Conservation (phyloP, 2,888 invertebrate species). For the Ectemnius lituratus region DNA sequence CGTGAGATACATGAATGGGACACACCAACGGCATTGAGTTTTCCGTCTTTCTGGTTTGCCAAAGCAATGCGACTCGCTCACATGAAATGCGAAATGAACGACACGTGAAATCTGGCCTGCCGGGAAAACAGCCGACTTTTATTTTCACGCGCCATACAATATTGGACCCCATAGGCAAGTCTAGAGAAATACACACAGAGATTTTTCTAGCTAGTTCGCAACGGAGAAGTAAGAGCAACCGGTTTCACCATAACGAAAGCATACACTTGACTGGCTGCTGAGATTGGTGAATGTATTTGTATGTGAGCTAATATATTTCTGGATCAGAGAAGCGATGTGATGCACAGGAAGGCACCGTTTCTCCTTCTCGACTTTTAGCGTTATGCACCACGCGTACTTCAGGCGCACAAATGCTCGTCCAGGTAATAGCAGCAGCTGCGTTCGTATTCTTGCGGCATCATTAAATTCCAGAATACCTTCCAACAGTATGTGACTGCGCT, state of each 20-base stretch:
- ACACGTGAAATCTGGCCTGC: not conserved
- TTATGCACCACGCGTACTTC: conserved; percentile 5
- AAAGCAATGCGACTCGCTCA: not conserved
- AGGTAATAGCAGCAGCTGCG: conserved; percentile 28
- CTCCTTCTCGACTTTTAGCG: conserved; percentile 37
- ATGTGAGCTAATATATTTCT: conserved; percentile 19
- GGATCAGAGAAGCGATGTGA: conserved; percentile 43
- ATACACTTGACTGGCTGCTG: not conserved
- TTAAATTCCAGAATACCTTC: conserved; percentile 49
- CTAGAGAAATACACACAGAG: not conserved
- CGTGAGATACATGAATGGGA: conserved; percentile 2
- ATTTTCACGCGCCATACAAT: not conserved
- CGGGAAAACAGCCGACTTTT: not conserved
- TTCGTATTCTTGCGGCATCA: conserved; percentile 49
- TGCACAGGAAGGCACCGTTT: conserved; percentile 18
- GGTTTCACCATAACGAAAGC: not conserved
- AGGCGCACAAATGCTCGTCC: conserved; percentile 12
- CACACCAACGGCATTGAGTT: not conserved
- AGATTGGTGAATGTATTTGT: conserved; percentile 5
- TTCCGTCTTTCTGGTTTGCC: not conserved
- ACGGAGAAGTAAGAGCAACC: not conserved
- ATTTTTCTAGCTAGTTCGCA: not conserved
- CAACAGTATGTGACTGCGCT: conserved; percentile 22
- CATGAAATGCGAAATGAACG: not conserved
- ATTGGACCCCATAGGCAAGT: not conserved